Evolutionary conservation across 2,113 vertebrate species (phyloP).

Genomic region (Tiliqua scincoides): DNA sequence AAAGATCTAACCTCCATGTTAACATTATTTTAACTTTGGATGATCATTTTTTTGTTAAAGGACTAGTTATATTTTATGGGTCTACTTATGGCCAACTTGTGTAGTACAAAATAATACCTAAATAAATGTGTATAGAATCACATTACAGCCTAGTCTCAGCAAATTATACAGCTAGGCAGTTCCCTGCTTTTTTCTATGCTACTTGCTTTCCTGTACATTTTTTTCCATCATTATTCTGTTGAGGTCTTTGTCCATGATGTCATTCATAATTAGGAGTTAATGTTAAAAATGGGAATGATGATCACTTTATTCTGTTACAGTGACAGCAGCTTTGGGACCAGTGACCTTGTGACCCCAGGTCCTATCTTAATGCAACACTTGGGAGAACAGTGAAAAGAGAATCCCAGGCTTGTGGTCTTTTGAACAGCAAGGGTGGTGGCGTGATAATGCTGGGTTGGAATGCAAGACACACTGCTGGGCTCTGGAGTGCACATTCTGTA

Average conservation of each 20-base stretch:
- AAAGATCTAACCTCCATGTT: too few species aligned
- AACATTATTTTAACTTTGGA: too few species aligned
- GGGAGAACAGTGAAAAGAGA: not conserved
- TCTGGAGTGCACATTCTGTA: not conserved
- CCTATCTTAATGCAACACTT: not conserved
- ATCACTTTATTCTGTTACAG: not conserved
- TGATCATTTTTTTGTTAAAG: too few species aligned
- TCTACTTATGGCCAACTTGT: too few species aligned
- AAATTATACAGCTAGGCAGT: not conserved
- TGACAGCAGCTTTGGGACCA: not conserved
- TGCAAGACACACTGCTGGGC: not conserved
- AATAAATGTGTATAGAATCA: not conserved
- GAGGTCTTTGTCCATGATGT: not conserved
- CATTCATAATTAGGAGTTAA: not conserved
- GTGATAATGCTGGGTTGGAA: not conserved
- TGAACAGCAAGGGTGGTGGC: not conserved
- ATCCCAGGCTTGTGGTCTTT: not conserved
- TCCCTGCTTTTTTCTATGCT: not conserved
- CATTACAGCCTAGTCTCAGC: not conserved
- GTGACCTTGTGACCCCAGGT: not conserved
- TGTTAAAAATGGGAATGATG: not conserved
- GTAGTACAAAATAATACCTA: not conserved
- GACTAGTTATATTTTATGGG: too few species aligned
- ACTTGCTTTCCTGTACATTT: not conserved
- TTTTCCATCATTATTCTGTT: not conserved